These are phyloP conservation scores for Apamea anceps DNA, from an alignment of 2,888 invertebrate genomes.

Conservation along the genomic window DNA sequence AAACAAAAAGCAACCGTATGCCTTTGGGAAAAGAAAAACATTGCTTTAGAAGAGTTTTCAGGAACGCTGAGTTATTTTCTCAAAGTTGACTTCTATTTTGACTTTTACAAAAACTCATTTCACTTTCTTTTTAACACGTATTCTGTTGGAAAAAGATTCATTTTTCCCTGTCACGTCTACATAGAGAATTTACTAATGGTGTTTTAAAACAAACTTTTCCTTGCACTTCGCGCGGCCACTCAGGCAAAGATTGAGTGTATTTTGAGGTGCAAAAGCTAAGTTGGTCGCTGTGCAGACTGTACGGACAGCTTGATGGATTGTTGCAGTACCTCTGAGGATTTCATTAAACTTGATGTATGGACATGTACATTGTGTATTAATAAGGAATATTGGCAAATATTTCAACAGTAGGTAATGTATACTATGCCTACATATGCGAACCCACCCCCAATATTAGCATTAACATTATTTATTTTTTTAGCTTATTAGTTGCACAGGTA, in stretches of 20 bases:
- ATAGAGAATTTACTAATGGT: slow-evolving; percentile 73
- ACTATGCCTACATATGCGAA: background rate
- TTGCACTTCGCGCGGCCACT: slow-evolving; percentile 65
- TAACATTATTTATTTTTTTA: background rate
- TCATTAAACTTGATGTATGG: slow-evolving; percentile 73
- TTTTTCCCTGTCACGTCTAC: slow-evolving; percentile 65
- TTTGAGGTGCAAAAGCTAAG: slow-evolving; percentile 68
- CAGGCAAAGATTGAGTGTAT: slow-evolving; percentile 50
- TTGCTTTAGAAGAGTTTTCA: slow-evolving; percentile 9
- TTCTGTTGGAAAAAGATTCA: slow-evolving; percentile 61
- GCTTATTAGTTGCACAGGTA: background rate
- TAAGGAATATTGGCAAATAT: slow-evolving; percentile 32
- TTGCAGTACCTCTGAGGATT: slow-evolving; percentile 77
- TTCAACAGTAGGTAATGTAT: background rate
- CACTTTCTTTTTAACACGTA: slow-evolving; percentile 66
- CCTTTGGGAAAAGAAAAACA: slow-evolving; percentile 17
- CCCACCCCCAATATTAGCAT: background rate
- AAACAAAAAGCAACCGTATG: slow-evolving; percentile 55
- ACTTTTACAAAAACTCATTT: slow-evolving; percentile 60
- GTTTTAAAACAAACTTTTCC: slow-evolving; percentile 72
- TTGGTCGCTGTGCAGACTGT: slow-evolving; percentile 71
- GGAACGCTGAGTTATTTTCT: slow-evolving; percentile 32
- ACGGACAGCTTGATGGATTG: slow-evolving; percentile 84
- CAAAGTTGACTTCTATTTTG: slow-evolving; percentile 64
- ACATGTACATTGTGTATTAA: slow-evolving; percentile 28